Base-by-base conservation (phyloP, 1,140 invertebrate species). In the Drosophila paulistorum region DNA sequence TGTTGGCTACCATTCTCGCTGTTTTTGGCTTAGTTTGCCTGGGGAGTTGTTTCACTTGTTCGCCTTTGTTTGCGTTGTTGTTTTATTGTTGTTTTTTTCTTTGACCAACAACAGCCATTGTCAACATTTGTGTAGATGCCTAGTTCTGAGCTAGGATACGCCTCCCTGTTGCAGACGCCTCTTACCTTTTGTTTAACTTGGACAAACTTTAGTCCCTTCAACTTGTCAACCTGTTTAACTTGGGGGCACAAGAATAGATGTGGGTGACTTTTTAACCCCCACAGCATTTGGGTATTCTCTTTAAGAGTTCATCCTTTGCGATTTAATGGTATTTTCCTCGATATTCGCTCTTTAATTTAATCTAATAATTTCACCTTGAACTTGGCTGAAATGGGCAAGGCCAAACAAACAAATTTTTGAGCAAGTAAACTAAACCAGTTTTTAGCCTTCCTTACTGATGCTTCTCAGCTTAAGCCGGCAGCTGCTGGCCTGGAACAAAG, bases 291-390 rank as follows among this genome's bases (percentile, higher is more conserved):
- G 9, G 3, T 3, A 1, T 33, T 55, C 23, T 10, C 23, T 33
- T 57, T 26, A 13, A 26, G 26, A 55, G 62, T 65, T 65, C 26
- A 68, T 35, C 65, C 65, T 62, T 68, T 65, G 71, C 71, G 37
- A 39, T 75, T 75, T 65, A 68, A 62, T 51, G 51, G 45, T 63
- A 74, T 67, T 59, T 71, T 74, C 6, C 2, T 41, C 26, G 71
- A 77, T 70, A 60, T 59, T 71, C 11, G 62, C 45, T 30, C 30
- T 30, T 30, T 42, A 70, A 37, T 58, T 58, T 68, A 55, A 37
- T 68, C 42, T 17, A 35, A 61, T 11, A 41, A 61, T 39, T 68
- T 81, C 71, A 76, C 79, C 79, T 80, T 81, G 77, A 81, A 81
- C 79, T 81, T 81, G 73, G 54, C 73, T 64, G 62, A 35, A 68